Evolutionary conservation across 2,113 vertebrate species (phyloP), one percentile per base, ranked within the genome.

Genomic region (Albula glossodonta): DNA sequence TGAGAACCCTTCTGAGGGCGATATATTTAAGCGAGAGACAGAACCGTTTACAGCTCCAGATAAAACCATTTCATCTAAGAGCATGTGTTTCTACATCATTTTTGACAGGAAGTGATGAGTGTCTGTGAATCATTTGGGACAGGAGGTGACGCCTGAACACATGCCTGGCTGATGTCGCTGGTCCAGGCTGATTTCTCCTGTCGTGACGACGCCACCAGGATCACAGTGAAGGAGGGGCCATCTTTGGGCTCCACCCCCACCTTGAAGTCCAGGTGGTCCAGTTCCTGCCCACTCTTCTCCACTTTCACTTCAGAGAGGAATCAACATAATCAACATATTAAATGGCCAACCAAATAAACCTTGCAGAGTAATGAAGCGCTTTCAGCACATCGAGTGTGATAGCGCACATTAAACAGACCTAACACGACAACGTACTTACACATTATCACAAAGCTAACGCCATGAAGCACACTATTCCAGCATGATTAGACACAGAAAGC

Each of bases 161-260:
- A 31, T 92, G 95, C 98, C 98, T 99, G 98, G 95, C 97, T 99
- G 94, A 99, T 98, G 95, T 99, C 98, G 17, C 98, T 99, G 89
- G 97, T 99, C 98, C 98, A 99, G 0, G 98, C 98, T 1, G 97
- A 97, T 94, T 99, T 99, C 93, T 99, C 98, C 92, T 99, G 98
- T 89, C 97, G 91, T 52, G 98, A 98, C 0, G 98, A 99, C 63
- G 98, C 98, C 93, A 99, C 97, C 0, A 99, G 96, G 93, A 98
- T 99, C 81, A 99, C 95, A 0, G 97, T 99, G 90, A 99, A 99
- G 13, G 98, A 96, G 0, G 96, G 95, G 51, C 94, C 94, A 31
- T 99, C 98, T 87, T 99, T 99, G 0, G 98, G 98, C 90, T 99
- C 98, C 92, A 99, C 98, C 74, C 97, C 96, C 0, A 99, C 98